Percentiles rank a stretch among this genome's conserved stretches.
Evolutionary conservation across 2,113 vertebrate species (phyloP).

Genomic region (Ameiurus melas): DNA sequence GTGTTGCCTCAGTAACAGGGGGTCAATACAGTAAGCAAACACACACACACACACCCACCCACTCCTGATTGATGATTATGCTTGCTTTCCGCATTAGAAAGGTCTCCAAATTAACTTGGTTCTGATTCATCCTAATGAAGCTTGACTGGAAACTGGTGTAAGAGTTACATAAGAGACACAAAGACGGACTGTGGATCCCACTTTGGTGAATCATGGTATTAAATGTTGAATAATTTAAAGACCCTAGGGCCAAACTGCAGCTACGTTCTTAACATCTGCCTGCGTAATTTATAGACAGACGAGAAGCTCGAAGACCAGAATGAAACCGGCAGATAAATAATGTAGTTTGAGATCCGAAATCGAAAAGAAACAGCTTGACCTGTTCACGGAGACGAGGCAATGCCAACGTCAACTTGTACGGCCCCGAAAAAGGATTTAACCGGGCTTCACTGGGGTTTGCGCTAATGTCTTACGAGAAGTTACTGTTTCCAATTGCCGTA

Average conservation of each 20-base stretch:
- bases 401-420: constrained; percentile 20
- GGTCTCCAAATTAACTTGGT: constrained; percentile 40
- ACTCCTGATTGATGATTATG: constrained; percentile 52
- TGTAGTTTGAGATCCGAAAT: neutral
- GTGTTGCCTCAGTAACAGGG: constrained; percentile 61
- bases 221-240: constrained; percentile 1
- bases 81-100: constrained; percentile 46
- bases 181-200: constrained; percentile 10
- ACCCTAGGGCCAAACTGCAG: neutral
- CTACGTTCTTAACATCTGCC: neutral
- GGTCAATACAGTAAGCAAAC: constrained; percentile 59
- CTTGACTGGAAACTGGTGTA: constrained; percentile 47
- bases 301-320: neutral
- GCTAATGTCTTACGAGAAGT: constrained; percentile 2
- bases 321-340: constrained; percentile 1
- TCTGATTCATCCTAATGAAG: constrained; percentile 33
- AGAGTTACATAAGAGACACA: constrained; percentile 20
- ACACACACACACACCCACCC: constrained; percentile 61
- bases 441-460: neutral
- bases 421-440: constrained; percentile 14
- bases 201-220: constrained; percentile 14
- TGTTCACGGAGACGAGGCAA: neutral
- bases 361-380: neutral
- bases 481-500: constrained; percentile 5
- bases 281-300: neutral